Evolutionary conservation across 2,888 invertebrate species (phyloP).

Genomic region (Phrixothrix hirtus): DNA sequence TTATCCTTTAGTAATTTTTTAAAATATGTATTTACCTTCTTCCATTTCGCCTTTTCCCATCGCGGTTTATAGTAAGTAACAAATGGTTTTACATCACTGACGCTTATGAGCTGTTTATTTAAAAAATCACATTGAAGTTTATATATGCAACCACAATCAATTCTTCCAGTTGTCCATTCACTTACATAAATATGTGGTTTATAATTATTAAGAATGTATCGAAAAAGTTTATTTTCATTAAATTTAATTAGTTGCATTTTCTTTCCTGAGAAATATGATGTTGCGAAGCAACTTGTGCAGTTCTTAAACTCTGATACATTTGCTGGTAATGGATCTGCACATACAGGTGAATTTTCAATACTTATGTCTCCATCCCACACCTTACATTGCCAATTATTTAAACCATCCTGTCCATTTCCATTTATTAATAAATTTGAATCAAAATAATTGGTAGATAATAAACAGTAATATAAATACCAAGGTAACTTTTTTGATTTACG

Average conservation of each 20-base stretch:
- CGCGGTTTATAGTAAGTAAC: not conserved
- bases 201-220: slow-evolving; percentile 55
- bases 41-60: not conserved
- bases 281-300: slow-evolving; percentile 58
- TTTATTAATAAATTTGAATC: slow-evolving; percentile 54
- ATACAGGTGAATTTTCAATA: slow-evolving; percentile 58
- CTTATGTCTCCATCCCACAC: slow-evolving; percentile 54
- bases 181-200: slow-evolving; percentile 59
- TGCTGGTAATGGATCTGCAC: slow-evolving; percentile 54
- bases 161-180: slow-evolving; percentile 57
- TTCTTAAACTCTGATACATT: slow-evolving; percentile 54
- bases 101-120: not conserved
- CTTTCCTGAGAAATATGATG: slow-evolving; percentile 56
- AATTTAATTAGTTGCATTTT: slow-evolving; percentile 59
- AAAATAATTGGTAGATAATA: slow-evolving; percentile 50
- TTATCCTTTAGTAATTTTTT: too few species aligned
- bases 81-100: not conserved
- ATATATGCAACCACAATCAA: slow-evolving; percentile 58
- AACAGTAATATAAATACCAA: slow-evolving; percentile 47
- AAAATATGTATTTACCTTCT: not conserved
- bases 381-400: slow-evolving; percentile 52
- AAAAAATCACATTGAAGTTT: slow-evolving; percentile 36
- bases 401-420: slow-evolving; percentile 54
- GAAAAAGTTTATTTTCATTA: slow-evolving; percentile 49
- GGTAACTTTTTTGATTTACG: slow-evolving; percentile 38